Base-by-base conservation (phyloP, 2,888 invertebrate species). In the Globia sparganii region DNA sequence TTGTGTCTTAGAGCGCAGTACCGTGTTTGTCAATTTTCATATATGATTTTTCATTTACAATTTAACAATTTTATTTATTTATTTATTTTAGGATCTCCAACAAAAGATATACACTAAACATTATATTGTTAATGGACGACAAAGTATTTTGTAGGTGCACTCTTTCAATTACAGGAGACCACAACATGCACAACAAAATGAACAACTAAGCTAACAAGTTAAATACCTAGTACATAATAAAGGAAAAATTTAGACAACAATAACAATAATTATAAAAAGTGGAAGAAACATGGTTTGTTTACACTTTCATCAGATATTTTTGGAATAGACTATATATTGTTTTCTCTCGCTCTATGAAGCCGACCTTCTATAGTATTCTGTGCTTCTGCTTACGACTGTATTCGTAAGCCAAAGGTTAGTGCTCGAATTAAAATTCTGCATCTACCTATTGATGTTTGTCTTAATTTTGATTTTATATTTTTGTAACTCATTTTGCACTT, bases 341-440 rank as follows among this genome's bases (percentile, higher is more conserved):
- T 77, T 43, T 65, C 3, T 2, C 18, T 34, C 5, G 4, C 43
- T 37, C 9, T 37, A 58, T 21, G 13, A 2, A 46, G 8, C 5
- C 3, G 3, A 8, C 28, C 34, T 69, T 78, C 46, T 58, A 21
- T 5, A 18, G 0, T 3, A 28, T 37, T 18, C 69, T 80, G 78
- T 67, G 72, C 59, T 34, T 71, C 37, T 78, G 62, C 73, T 82
- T 68, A 71, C 66, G 53, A 67, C 37, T 58, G n/a, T 75, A 77
- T 72, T 69, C 59, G 62, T 34, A 40, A 49, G 68, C 40, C 80
- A 72, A 74, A 77, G 77, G 68, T 77, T 69, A 73, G 75, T 58
- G 61, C 37, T 31, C 2, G 40, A 61, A 68, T 49, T 70, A 68
- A 75, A 83, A 70, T 40, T 4, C 5, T n/a, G 31, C 53, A 67